These are phyloP conservation scores for Lithodes maja DNA, from an alignment of 2,888 invertebrate genomes.

Conservation along the genomic window DNA sequence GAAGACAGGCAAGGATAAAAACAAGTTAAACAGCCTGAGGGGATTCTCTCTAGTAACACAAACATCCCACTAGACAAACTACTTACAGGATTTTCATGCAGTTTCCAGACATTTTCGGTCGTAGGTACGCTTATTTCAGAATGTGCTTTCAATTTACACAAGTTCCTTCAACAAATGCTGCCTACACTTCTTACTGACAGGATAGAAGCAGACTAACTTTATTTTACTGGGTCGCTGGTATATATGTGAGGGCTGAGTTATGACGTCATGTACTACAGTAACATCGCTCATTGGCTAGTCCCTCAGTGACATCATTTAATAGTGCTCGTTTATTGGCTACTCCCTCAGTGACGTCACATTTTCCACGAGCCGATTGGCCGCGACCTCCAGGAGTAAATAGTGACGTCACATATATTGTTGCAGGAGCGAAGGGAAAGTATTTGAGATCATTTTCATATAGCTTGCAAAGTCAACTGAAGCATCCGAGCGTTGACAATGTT, in stretches of 20 bases:
- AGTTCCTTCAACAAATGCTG: not conserved
- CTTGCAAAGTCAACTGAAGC: not conserved
- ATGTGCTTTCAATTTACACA: not conserved
- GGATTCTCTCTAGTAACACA: not conserved
- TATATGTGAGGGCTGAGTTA: not conserved
- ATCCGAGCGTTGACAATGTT: not conserved
- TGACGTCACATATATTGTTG: conserved; percentile 18
- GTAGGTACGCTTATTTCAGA: not conserved
- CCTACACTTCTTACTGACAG: not conserved
- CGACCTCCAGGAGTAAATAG: not conserved
- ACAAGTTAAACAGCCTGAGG: not conserved
- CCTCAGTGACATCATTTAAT: conserved; percentile 31
- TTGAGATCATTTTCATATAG: not conserved
- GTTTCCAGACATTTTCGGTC: not conserved
- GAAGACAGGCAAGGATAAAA: conserved; percentile 1
- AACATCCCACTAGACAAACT: not conserved
- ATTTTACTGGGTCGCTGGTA: not conserved
- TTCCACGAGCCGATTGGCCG: conserved; percentile 26
- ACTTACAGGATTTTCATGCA: not conserved
- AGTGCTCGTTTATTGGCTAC: not conserved
- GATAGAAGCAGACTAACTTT: not conserved
- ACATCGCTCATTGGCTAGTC: not conserved
- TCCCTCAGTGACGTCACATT: conserved; percentile 32
- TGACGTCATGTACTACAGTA: not conserved
- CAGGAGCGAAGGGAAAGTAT: conserved; percentile 6